Evolutionary conservation across 37 sponge, comb jelly and placozoan species (phyloP).

Genomic region (Mnemiopsis leidyi): DNA sequence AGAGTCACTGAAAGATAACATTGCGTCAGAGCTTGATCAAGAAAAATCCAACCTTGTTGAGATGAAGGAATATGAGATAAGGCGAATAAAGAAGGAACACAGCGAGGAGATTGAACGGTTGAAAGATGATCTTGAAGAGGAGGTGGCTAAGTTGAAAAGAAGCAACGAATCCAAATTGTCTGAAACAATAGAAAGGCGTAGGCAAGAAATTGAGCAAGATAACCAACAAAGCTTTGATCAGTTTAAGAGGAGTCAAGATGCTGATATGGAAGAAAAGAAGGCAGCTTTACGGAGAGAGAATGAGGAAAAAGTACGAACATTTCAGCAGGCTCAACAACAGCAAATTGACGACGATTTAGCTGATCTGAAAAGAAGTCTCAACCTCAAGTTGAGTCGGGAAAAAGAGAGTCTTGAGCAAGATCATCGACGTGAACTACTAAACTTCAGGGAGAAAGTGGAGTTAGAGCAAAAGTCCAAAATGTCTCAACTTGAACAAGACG

Average conservation of each 20-base stretch:
- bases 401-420: background rate
- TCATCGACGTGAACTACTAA: background rate
- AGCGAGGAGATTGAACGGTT: conserved; percentile 12
- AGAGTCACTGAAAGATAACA: background rate
- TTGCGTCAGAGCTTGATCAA: conserved; percentile 35
- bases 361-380: background rate
- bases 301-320: background rate
- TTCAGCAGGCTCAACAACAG: background rate
- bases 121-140: conserved; percentile 38
- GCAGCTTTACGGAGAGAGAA: background rate
- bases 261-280: background rate
- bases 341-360: background rate
- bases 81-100: conserved; percentile 8
- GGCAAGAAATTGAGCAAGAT: background rate
- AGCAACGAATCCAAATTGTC: background rate
- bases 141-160: background rate
- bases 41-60: conserved; percentile 14
- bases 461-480: conserved; percentile 49
- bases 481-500: conserved; percentile 31
- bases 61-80: conserved; percentile 48
- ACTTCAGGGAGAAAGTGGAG: conserved; percentile 3
- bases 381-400: background rate
- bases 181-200: background rate
- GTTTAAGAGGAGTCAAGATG: background rate
- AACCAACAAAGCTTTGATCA: background rate